Evolutionary conservation across 2,113 vertebrate species (phyloP), one percentile per base, ranked within the genome.

Genomic region (Cryptotis parvus): DNA sequence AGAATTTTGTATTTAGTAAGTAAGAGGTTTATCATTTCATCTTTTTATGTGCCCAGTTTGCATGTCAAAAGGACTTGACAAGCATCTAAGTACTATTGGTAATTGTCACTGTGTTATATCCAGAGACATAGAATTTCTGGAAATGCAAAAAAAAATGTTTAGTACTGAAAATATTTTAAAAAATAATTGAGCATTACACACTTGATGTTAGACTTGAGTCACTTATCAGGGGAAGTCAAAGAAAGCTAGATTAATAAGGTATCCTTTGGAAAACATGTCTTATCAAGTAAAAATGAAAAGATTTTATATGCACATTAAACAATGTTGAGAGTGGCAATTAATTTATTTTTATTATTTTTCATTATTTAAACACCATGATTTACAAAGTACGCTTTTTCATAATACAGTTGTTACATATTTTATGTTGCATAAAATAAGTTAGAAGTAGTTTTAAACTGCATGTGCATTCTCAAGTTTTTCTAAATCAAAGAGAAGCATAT

Each of bases 1-100:
- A 15, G 76, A 90, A 74, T 52, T 95, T 95, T 94, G 20, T 52
- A 83, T 79, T 95, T 95, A 49, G 75, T 92, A 95, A 95, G 77
- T 49, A 69, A 66, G 87, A 89, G 70, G 78, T 94, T 96, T 93
- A 73, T 90, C 4, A 22, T n/a, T 95, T 92, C 52, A 84, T 87
- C 91, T 7, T 15, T 87, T 91, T 49, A 24, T 81, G 49, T 61
- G 65, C 74, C 91, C 82, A 94, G 41, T 79, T 96, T 95, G 86
- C 55, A 43, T 93, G 95, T 55, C n/a, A 94, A 86, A 29, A 35
- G 90, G 49, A 52, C 7, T 43, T 84, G n/a, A 94, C 81, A 33
- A 41, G 29, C 31, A 43, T 39, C 45, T 18, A n/a, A 18, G 41
- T 79, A 27, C 9, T 63, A 6, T 4, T 20, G 55, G 9, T 63